Evolutionary conservation across 2,888 invertebrate species (phyloP).

Genomic region (Anoncus sp.): DNA sequence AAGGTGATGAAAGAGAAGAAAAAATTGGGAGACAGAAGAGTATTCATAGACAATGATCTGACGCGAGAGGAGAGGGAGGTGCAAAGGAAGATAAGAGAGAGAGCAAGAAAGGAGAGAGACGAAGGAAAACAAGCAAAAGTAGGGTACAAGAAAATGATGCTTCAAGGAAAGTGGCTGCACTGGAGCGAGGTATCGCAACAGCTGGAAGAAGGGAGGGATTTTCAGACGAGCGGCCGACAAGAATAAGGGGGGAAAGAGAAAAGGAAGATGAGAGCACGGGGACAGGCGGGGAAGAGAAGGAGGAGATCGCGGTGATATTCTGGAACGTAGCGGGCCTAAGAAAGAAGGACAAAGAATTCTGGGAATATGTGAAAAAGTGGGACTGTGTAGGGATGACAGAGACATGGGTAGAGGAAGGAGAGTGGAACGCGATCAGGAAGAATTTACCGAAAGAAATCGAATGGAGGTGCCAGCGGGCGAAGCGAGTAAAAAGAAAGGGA

Average conservation of each 20-base stretch:
- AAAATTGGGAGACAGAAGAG: slow-evolving; percentile 1
- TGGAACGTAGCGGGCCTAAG: slow-evolving; percentile 32
- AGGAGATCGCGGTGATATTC: not conserved
- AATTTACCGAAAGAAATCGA: slow-evolving; percentile 4
- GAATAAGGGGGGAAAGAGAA: slow-evolving; percentile 1
- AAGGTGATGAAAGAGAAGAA: slow-evolving; percentile 37
- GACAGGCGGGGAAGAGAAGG: no score
- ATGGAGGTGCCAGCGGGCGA: slow-evolving; percentile 11
- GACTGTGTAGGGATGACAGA: slow-evolving; percentile 14
- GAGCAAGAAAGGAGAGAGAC: not conserved
- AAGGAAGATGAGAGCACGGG: not conserved
- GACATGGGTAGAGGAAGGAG: slow-evolving; percentile 38
- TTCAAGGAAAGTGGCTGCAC: not conserved
- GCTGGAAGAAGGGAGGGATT: not conserved
- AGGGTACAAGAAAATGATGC: slow-evolving; percentile 1
- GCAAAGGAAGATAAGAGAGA: not conserved
- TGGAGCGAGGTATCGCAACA: not conserved
- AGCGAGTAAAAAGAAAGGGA: slow-evolving; percentile 13
- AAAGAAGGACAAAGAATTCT: slow-evolving; percentile 31
- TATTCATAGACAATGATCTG: slow-evolving; percentile 19
- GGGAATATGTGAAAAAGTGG: slow-evolving; percentile 7
- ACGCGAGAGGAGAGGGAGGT: no score
- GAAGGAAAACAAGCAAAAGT: slow-evolving; percentile 2
- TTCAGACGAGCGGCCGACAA: not conserved
- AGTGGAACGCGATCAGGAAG: not conserved